Conservation (phyloP, 2,797 vertebrate genomes). For the Scleropages formosus region DNA sequence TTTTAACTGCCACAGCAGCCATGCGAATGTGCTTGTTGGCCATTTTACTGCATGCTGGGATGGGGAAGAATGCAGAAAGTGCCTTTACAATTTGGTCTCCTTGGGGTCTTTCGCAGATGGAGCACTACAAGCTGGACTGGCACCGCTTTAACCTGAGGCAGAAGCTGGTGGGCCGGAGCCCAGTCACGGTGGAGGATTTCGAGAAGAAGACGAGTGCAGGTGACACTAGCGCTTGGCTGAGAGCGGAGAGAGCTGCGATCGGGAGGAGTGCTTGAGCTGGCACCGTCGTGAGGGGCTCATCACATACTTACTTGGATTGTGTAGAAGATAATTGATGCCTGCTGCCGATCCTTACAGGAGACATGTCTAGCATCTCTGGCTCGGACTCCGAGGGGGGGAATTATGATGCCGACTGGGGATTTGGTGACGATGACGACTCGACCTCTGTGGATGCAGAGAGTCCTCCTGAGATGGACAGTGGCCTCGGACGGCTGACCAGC, state of each 20-base stretch:
- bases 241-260: background rate
- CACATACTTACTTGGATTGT: background rate
- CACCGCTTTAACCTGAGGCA: constrained; percentile 93
- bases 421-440: constrained; percentile 33
- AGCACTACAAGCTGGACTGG: constrained; percentile 95
- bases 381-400: constrained; percentile 78
- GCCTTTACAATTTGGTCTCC: background rate
- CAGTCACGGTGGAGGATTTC: constrained; percentile 77
- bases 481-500: constrained; percentile 49
- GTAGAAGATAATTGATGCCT: background rate
- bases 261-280: background rate
- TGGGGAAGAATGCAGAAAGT: background rate
- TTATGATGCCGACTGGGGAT: constrained; percentile 58
- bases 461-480: constrained; percentile 26
- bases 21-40: no score
- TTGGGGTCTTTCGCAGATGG: constrained; percentile 67
- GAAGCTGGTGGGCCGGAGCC: constrained; percentile 65
- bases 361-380: constrained; percentile 93
- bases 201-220: constrained; percentile 79
- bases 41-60: background rate
- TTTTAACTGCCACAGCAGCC: no score
- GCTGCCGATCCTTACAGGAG: constrained; percentile 65
- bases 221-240: constrained; percentile 42
- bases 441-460: constrained; percentile 45
- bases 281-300: background rate